Conservation (phyloP, 2,797 vertebrate genomes). For the Scomberomorus guttatus region DNA sequence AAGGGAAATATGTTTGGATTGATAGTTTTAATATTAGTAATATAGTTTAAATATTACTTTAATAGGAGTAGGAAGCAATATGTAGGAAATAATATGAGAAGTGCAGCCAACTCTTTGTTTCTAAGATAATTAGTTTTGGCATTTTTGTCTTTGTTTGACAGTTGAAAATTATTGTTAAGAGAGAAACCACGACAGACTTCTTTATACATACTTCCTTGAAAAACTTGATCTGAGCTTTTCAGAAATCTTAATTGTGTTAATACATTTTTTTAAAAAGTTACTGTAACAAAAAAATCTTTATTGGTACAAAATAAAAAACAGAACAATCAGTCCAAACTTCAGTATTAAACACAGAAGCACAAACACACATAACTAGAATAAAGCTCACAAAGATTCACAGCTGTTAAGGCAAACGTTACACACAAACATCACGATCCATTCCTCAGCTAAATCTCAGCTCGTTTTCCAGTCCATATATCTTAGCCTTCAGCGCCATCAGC, state of each 20-base stretch:
- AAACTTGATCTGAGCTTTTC: neutral
- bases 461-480: slow-evolving; percentile 93
- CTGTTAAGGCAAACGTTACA: neutral
- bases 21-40: no score
- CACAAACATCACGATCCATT: neutral
- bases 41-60: no score
- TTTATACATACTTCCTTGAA: no score
- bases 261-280: neutral
- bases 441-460: slow-evolving; percentile 89
- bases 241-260: neutral
- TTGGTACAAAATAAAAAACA: slow-evolving; percentile 48
- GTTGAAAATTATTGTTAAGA: no score
- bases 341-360: slow-evolving; percentile 13
- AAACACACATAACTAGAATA: neutral
- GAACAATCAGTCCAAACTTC: slow-evolving; percentile 3
- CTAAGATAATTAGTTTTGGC: no score
- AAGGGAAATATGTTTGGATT: no score
- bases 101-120: no score
- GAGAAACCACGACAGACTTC: no score
- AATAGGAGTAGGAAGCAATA: no score
- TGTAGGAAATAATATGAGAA: no score
- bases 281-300: slow-evolving; percentile 55
- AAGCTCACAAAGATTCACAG: slow-evolving; percentile 9
- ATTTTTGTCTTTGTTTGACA: no score
- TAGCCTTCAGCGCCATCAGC: slow-evolving; percentile 92